Evolutionary conservation across 1,140 invertebrate genomes (phyloP).

Genomic region (Chionoecetes opilio): DNA sequence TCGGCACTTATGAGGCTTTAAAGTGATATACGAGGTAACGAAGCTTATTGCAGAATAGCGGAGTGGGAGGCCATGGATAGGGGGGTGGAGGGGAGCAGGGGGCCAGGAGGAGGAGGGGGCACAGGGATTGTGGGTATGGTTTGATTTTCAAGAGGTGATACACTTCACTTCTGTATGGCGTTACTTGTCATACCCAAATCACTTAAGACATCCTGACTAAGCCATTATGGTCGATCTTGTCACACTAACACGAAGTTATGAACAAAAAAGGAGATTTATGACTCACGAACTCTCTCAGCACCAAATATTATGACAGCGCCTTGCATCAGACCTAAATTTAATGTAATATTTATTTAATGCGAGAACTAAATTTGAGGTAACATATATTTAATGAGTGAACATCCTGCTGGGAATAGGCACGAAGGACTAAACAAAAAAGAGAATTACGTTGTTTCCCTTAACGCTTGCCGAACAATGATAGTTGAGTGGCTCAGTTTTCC

Average conservation of each 20-base stretch:
- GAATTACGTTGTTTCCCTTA: background rate
- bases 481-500: background rate
- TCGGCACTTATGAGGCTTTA: background rate
- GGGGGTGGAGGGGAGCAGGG: background rate
- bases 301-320: background rate
- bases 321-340: background rate
- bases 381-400: too few relatives aligned
- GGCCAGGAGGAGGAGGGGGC: background rate
- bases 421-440: background rate
- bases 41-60: background rate
- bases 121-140: background rate
- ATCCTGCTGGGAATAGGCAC: background rate
- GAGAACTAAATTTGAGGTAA: background rate
- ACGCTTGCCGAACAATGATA: background rate
- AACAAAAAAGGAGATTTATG: background rate
- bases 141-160: background rate
- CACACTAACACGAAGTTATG: background rate
- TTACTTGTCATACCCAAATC: slow-evolving; percentile 5
- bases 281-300: background rate
- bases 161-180: background rate
- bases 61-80: background rate
- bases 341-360: background rate
- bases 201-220: background rate
- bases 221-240: background rate
- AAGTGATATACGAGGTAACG: background rate